phyloP scores from a whole-genome alignment of 2,888 invertebrate species.

The Pandemis cinnamomeana region DNA sequence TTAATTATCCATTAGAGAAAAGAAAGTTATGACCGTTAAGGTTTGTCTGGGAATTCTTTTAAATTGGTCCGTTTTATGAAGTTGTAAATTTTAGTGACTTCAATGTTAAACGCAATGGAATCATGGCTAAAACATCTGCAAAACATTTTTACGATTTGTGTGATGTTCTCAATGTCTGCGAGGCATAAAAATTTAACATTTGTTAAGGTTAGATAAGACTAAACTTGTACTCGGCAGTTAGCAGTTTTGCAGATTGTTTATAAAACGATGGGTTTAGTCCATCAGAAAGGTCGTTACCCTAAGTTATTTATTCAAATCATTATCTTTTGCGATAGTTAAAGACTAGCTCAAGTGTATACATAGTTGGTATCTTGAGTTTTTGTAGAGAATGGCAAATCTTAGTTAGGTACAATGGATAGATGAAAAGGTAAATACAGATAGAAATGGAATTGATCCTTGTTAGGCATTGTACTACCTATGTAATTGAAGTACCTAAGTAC shows the following conservation, averaged over 20 bases:
- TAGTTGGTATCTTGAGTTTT: neutral
- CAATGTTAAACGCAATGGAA: neutral
- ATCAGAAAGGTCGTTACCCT: neutral
- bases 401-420: too few species aligned
- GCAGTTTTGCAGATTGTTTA: neutral
- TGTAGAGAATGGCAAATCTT: too few species aligned
- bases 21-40: conserved; percentile 27
- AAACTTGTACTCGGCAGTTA: neutral
- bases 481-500: neutral
- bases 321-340: neutral
- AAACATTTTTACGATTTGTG: neutral
- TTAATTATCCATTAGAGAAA: conserved; percentile 43
- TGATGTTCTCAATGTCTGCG: neutral
- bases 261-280: neutral
- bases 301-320: conserved; percentile 3
- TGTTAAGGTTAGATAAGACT: too few species aligned
- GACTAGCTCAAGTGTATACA: neutral
- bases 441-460: neutral
- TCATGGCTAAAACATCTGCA: neutral
- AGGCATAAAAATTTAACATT: neutral
- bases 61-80: conserved; percentile 9
- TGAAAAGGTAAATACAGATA: too few species aligned
- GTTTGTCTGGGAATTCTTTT: conserved; percentile 1
- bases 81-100: conserved; percentile 17
- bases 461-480: neutral